Percentiles rank a stretch among this genome's conserved stretches.
Evolutionary conservation across 2,888 invertebrate genomes (phyloP).

Genomic region (Silvanus unidentatus): DNA sequence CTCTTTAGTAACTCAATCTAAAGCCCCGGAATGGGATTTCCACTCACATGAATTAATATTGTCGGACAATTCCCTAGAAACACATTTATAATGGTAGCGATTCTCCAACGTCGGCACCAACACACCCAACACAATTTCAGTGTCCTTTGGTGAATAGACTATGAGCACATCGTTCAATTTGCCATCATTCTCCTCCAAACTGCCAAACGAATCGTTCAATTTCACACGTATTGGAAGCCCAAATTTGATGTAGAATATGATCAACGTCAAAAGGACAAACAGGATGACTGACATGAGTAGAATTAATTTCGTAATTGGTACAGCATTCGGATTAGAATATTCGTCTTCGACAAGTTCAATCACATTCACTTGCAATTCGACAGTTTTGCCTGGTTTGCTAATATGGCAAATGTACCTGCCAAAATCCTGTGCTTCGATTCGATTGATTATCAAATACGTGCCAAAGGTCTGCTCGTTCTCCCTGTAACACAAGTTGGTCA

Average conservation of each 20-base stretch:
- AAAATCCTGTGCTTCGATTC: slow-evolving; percentile 58
- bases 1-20: not conserved
- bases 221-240: slow-evolving; percentile 47
- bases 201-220: slow-evolving; percentile 49
- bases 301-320: slow-evolving; percentile 55
- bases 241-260: slow-evolving; percentile 51
- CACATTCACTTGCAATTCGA: slow-evolving; percentile 50
- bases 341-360: slow-evolving; percentile 46
- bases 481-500: slow-evolving; percentile 43
- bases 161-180: slow-evolving; percentile 61
- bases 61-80: slow-evolving; percentile 43
- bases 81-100: slow-evolving; percentile 60
- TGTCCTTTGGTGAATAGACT: slow-evolving; percentile 59
- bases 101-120: slow-evolving; percentile 57
- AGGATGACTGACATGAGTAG: slow-evolving; percentile 49
- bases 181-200: slow-evolving; percentile 48
- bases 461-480: slow-evolving; percentile 67
- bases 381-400: slow-evolving; percentile 57
- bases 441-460: slow-evolving; percentile 59
- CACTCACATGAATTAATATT: slow-evolving; percentile 32
- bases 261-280: slow-evolving; percentile 48
- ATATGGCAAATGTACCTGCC: slow-evolving; percentile 67
- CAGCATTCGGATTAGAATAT: slow-evolving; percentile 40
- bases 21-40: not conserved
- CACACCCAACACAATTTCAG: slow-evolving; percentile 56